A percentile compares a stretch with the other conserved stretches of the same genome.
Evolutionary conservation across 2,888 invertebrate species (phyloP).

Genomic region (Nesidiocoris tenuis): DNA sequence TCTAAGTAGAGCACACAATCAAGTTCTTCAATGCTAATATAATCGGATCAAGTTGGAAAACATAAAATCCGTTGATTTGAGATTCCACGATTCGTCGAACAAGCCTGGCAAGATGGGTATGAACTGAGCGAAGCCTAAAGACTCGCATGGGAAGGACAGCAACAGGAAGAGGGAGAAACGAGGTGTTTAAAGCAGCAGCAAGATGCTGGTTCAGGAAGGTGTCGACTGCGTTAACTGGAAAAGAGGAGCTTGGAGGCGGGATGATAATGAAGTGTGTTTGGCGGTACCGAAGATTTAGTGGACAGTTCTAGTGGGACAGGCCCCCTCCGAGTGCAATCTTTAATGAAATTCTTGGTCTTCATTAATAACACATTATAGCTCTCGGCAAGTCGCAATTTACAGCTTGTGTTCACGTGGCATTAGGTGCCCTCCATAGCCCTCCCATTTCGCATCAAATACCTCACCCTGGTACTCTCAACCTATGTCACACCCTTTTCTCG

Average conservation of each 20-base stretch:
- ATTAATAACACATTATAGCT: constrained; percentile 52
- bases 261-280: constrained; percentile 47
- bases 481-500: not conserved
- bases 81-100: too few species aligned
- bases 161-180: not conserved
- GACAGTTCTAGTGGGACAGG: constrained; percentile 48
- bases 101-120: too few species aligned
- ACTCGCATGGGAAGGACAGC: too few species aligned
- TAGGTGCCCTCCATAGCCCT: constrained; percentile 42
- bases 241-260: not conserved
- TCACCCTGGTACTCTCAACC: not conserved
- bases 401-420: constrained; percentile 48
- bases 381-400: constrained; percentile 49
- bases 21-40: too few species aligned
- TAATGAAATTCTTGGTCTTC: constrained; percentile 52
- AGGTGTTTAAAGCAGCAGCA: not conserved
- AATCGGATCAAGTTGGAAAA: too few species aligned
- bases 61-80: too few species aligned
- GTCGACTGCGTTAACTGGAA: not conserved
- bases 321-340: constrained; percentile 49
- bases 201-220: not conserved
- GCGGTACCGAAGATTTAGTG: constrained; percentile 49
- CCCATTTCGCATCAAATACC: not conserved
- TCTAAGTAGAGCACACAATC: too few species aligned
- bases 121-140: too few species aligned